phyloP scores from a whole-genome alignment of 2,797 vertebrate genomes.

The Urosaurus nigricauda region DNA sequence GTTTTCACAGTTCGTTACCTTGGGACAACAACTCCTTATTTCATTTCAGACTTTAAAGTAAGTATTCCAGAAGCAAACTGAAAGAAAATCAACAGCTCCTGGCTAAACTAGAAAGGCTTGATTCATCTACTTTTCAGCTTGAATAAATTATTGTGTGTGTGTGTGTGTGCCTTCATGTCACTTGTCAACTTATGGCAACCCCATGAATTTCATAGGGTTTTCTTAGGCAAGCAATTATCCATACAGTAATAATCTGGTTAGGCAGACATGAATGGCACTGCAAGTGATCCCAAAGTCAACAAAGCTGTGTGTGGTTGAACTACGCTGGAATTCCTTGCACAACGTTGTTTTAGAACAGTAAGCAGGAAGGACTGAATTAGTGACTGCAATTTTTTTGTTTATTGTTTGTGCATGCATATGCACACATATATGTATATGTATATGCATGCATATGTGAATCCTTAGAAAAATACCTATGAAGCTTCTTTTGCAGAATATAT shows the following conservation, averaged over 20 bases:
- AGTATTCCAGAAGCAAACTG: not conserved
- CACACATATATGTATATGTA: not conserved
- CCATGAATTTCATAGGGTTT: too few relatives aligned
- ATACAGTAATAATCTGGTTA: not conserved
- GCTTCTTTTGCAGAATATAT: not conserved
- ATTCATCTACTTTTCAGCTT: not conserved
- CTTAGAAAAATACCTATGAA: not conserved
- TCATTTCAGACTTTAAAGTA: not conserved
- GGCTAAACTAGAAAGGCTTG: not conserved
- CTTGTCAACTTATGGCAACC: too few relatives aligned
- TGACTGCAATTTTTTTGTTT: not conserved
- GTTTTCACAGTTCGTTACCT: conserved; percentile 1
- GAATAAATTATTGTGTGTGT: not conserved
- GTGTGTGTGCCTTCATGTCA: too few relatives aligned
- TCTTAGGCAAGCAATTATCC: not conserved
- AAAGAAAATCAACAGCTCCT: not conserved
- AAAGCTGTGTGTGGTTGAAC: not conserved
- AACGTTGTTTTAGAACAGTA: not conserved
- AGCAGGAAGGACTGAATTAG: too few relatives aligned
- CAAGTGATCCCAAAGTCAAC: not conserved
- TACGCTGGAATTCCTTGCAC: not conserved
- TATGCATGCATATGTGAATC: not conserved
- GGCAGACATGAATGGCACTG: not conserved
- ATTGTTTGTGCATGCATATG: not conserved
- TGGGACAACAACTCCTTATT: not conserved